Base-by-base conservation (phyloP, 2,113 vertebrate species). In the Sialia sialis region DNA sequence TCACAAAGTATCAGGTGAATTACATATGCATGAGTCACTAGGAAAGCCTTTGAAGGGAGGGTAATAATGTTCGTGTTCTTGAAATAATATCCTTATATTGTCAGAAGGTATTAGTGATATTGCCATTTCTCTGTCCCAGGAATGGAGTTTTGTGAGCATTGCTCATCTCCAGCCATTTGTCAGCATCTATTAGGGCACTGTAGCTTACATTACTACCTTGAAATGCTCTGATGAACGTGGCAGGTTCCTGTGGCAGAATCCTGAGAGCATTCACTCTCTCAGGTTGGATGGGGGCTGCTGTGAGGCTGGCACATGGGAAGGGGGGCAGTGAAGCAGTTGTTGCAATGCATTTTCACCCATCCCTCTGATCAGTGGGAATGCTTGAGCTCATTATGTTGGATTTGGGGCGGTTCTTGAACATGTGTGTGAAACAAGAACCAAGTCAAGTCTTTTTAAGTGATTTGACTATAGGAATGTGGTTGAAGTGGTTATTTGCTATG, bases 311-410 rank as follows among this genome's bases (percentile, higher is more conserved):
- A 22, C 0, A 0, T 9, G n/a, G 44, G 44, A 32, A 69, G 12
- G 22, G 26, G 11, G 41, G 10, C 51, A 30, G 18, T 4, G 18
- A 32, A 44, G 22, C 26, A 13, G 3, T 11, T 62, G 9, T 34
- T 81, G 16, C 41, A 19, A 10, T 32, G 25, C 16, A n/a, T 4
- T 39, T 59, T 63, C 0, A 0, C 14, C 4, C 19, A 13, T 16
- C 13, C 13, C n/a, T 56, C 62, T 80, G 13, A 7, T 25, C 44
- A 26, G 18, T 13, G 54, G 22, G 30, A 69, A 17, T 30, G 16
- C 46, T 69, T 2, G 3, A 77, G n/a, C 10, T 51, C 39, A 6
- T 64, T 64, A 4, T 21, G 41, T 6, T 55, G 73, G 20, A 15
- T 81, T 80, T 76, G 1, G 60, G 55, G 36, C 32, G 60, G 7